These are phyloP conservation scores for Acanthurus leucopareius DNA, from an alignment of 2,797 vertebrate species.

Conservation along the genomic window DNA sequence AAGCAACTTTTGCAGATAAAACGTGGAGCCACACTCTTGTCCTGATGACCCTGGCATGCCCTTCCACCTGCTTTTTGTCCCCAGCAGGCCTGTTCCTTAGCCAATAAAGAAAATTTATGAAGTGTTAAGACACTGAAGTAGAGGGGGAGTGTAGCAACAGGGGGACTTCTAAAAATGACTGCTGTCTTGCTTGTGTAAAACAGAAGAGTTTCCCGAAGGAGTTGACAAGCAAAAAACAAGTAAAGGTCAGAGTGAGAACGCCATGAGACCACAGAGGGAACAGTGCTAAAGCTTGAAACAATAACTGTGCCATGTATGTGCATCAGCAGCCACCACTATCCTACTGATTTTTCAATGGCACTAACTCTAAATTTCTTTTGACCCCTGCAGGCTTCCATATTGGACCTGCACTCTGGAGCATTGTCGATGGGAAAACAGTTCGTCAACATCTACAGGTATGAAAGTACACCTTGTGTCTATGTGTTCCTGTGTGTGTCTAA, in stretches of 20 bases:
- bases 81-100: slow-evolving; percentile 29
- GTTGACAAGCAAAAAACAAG: slow-evolving; percentile 50
- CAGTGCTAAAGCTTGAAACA: not conserved
- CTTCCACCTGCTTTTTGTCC: slow-evolving; percentile 1
- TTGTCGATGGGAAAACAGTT: slow-evolving; percentile 96
- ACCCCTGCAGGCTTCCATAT: slow-evolving; percentile 91
- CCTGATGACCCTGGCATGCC: slow-evolving; percentile 13
- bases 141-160: slow-evolving; percentile 20
- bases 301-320: not conserved
- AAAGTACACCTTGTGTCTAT: not conserved
- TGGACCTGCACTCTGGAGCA: slow-evolving; percentile 96
- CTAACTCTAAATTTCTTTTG: slow-evolving; percentile 22
- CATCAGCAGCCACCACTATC: not conserved
- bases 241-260: slow-evolving; percentile 37
- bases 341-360: slow-evolving; percentile 20
- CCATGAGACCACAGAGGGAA: not conserved
- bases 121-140: slow-evolving; percentile 49
- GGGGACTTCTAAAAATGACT: slow-evolving; percentile 44
- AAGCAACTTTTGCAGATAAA: not conserved
- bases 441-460: slow-evolving; percentile 96
- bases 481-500: not conserved
- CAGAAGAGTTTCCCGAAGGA: slow-evolving; percentile 39
- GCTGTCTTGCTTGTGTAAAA: slow-evolving; percentile 49
- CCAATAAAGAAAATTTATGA: slow-evolving; percentile 62
- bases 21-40: not conserved